Conservation (phyloP, 2,113 vertebrate genomes). For the Neodontobutis hainanensis region DNA sequence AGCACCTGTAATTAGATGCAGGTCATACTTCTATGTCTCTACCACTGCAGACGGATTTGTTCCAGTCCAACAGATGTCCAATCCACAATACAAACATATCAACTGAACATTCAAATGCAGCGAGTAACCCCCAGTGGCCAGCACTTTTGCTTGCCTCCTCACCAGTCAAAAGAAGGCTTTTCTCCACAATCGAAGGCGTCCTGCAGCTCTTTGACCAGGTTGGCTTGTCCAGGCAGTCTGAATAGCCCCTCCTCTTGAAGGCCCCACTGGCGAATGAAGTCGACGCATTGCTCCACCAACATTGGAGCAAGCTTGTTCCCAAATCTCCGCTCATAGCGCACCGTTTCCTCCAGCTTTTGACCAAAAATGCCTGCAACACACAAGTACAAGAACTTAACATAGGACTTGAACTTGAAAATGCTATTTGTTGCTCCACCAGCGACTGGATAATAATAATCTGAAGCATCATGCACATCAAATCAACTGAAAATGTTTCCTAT, state of each 20-base stretch:
- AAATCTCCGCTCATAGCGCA: constrained; percentile 90
- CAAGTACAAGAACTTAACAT: not conserved
- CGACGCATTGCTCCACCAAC: constrained; percentile 96
- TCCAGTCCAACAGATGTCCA: not conserved
- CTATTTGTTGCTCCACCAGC: too few relatives aligned
- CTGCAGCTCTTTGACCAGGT: constrained; percentile 96
- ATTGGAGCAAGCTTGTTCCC: constrained; percentile 90
- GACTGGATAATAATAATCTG: too few relatives aligned
- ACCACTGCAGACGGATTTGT: too few relatives aligned
- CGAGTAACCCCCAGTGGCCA: constrained; percentile 11
- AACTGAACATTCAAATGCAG: constrained; percentile 13
- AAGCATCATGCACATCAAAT: too few relatives aligned
- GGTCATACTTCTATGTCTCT: too few relatives aligned
- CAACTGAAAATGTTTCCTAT: constrained; percentile 8
- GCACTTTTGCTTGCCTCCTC: constrained; percentile 21
- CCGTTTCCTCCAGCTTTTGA: constrained; percentile 95
- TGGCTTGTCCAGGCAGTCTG: constrained; percentile 92
- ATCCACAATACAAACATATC: constrained; percentile 6
- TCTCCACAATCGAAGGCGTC: constrained; percentile 97
- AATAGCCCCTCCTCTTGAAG: constrained; percentile 95
- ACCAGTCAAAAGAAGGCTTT: constrained; percentile 96
- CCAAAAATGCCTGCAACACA: constrained; percentile 90
- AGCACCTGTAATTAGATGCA: too few relatives aligned
- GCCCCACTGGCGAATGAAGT: constrained; percentile 92
- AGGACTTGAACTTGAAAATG: too few relatives aligned